A percentile compares a stretch with the other conserved stretches of the same genome.
Conservation (phyloP, 2,113 vertebrate species). For the Poecile atricapillus region DNA sequence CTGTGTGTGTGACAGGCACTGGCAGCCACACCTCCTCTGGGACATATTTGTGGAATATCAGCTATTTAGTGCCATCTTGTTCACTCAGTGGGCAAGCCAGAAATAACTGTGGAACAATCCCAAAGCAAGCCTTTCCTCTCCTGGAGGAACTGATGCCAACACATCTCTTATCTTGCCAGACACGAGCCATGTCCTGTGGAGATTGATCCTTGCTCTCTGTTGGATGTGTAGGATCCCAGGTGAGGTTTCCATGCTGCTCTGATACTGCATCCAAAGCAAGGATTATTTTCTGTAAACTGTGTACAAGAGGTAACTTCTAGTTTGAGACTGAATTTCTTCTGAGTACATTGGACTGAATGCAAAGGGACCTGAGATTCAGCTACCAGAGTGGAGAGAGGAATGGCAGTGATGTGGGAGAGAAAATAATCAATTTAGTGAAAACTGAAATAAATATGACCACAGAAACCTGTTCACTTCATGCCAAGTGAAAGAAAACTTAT, state of each 20-base stretch:
- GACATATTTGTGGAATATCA: neutral
- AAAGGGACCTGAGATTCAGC: neutral
- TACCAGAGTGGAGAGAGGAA: neutral
- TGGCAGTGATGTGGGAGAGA: neutral
- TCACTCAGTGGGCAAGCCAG: neutral
- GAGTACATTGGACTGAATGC: neutral
- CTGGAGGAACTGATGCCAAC: neutral
- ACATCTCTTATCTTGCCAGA: neutral
- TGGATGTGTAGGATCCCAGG: neutral
- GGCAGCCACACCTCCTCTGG: neutral
- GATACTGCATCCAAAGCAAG: neutral
- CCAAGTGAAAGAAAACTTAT: neutral
- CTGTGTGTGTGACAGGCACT: neutral
- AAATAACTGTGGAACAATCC: neutral
- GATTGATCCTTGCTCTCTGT: neutral
- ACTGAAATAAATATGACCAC: neutral
- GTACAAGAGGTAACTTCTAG: neutral
- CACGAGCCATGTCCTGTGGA: fast-evolving
- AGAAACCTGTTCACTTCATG: neutral
- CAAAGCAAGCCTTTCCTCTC: neutral
- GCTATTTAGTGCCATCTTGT: neutral
- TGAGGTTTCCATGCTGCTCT: neutral
- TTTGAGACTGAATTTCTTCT: neutral
- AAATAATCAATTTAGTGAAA: neutral
- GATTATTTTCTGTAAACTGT: neutral